A percentile compares a stretch with the other conserved stretches of the same genome.
Evolutionary conservation across 2,797 vertebrate species (phyloP).

Genomic region (Bryconaethiops microstoma): DNA sequence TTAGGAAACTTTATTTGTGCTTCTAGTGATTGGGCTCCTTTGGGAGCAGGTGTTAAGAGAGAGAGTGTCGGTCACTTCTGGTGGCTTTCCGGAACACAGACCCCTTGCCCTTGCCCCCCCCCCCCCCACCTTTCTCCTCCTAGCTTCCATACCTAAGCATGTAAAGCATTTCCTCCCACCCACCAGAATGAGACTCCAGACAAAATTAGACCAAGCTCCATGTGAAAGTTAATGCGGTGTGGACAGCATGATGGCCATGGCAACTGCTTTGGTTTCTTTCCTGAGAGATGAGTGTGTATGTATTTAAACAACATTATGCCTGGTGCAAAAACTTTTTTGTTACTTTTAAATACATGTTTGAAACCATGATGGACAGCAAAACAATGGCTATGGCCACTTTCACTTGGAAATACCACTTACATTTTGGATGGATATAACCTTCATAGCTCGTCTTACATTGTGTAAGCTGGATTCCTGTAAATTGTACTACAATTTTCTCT

Average conservation of each 20-base stretch:
- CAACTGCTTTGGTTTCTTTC: conserved; percentile 34
- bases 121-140: conserved; percentile 54
- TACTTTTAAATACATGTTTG: conserved; percentile 33
- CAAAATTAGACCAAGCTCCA: conserved; percentile 67
- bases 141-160: conserved; percentile 69
- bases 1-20: background rate
- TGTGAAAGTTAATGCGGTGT: conserved; percentile 60
- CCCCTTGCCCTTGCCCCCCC: too few relatives aligned
- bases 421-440: background rate
- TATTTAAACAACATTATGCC: conserved; percentile 16
- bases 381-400: background rate
- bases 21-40: conserved; percentile 35
- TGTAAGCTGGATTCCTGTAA: background rate
- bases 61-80: conserved; percentile 48
- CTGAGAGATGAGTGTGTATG: conserved; percentile 34
- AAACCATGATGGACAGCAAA: background rate
- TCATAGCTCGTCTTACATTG: background rate
- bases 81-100: conserved; percentile 44
- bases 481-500: background rate
- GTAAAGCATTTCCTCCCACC: conserved; percentile 72
- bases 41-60: conserved; percentile 74
- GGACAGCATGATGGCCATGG: conserved; percentile 39
- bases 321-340: conserved; percentile 5
- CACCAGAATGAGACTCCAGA: conserved; percentile 63
- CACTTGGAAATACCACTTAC: background rate